phyloP scores from a whole-genome alignment of 2,888 invertebrate species.

The Automeris io region DNA sequence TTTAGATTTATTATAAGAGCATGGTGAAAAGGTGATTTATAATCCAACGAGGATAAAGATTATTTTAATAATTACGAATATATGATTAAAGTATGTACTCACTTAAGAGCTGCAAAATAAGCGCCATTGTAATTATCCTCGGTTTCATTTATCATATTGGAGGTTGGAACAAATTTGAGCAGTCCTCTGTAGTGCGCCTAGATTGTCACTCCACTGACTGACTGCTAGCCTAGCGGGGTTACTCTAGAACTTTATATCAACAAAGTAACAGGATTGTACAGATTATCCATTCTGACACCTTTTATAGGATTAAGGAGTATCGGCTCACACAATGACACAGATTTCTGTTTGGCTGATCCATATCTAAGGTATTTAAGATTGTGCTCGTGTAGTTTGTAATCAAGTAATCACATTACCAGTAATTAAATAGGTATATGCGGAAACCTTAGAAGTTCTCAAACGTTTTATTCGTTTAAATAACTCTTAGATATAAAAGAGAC shows the following conservation, averaged over 20 bases:
- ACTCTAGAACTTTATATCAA: conserved; percentile 51
- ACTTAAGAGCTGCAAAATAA: conserved; percentile 64
- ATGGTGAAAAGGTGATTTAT: too few relatives aligned
- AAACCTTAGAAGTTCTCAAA: neutral
- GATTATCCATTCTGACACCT: conserved; percentile 57
- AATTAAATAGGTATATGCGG: conserved; percentile 1
- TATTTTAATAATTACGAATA: too few relatives aligned
- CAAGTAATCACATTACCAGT: conserved; percentile 1
- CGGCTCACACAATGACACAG: conserved; percentile 44
- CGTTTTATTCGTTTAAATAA: neutral
- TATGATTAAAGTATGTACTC: too few relatives aligned
- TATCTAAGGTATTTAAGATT: conserved; percentile 1
- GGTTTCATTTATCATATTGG: conserved; percentile 55
- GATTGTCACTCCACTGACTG: conserved; percentile 63
- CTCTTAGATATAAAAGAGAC: neutral
- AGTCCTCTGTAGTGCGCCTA: conserved; percentile 64
- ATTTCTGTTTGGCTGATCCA: conserved; percentile 45
- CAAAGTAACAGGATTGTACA: conserved; percentile 51
- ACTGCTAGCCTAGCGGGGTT: conserved; percentile 41
- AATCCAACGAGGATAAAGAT: too few relatives aligned
- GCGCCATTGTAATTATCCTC: conserved; percentile 49
- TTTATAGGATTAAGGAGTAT: conserved; percentile 67
- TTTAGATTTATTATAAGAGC: too few relatives aligned
- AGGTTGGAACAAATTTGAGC: conserved; percentile 40
- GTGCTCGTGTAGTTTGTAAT: neutral